These are phyloP conservation scores for Eurystomus glaucurus DNA, from an alignment of 2,797 vertebrate genomes.

Conservation along the genomic window DNA sequence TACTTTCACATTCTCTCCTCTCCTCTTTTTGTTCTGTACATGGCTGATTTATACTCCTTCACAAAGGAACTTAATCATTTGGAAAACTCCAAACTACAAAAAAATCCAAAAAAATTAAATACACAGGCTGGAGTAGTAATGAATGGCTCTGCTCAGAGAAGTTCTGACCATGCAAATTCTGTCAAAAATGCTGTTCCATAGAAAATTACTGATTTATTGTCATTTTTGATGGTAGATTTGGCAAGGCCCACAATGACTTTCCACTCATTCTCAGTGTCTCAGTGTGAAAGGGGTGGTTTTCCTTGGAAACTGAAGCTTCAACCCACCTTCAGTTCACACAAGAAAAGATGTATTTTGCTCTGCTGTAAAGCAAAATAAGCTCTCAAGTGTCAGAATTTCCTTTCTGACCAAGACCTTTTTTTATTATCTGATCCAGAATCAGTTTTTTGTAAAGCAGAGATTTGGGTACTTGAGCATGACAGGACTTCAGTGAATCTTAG, in stretches of 20 bases:
- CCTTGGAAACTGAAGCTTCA: not conserved
- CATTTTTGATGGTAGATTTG: not conserved
- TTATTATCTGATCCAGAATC: not conserved
- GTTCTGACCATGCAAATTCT: not conserved
- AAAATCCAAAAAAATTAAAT: not conserved
- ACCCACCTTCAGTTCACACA: not conserved
- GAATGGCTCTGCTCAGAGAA: not conserved
- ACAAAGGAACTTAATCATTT: not conserved
- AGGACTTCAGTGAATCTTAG: not conserved
- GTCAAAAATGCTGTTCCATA: not conserved
- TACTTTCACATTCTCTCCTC: not conserved
- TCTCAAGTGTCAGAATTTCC: not conserved
- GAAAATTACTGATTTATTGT: not conserved
- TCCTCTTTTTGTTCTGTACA: not conserved
- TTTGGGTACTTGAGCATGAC: not conserved
- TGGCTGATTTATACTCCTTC: not conserved
- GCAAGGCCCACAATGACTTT: not conserved
- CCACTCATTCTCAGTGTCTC: not conserved
- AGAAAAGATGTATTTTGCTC: not conserved
- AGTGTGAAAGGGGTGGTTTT: not conserved
- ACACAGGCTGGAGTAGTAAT: not conserved
- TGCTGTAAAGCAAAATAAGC: not conserved
- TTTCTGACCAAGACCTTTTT: not conserved
- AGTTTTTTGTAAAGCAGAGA: not conserved
- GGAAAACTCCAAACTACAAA: slow-evolving; percentile 24